Conservation (phyloP, 2,113 vertebrate species). For the Sminthopsis crassicaudata region DNA sequence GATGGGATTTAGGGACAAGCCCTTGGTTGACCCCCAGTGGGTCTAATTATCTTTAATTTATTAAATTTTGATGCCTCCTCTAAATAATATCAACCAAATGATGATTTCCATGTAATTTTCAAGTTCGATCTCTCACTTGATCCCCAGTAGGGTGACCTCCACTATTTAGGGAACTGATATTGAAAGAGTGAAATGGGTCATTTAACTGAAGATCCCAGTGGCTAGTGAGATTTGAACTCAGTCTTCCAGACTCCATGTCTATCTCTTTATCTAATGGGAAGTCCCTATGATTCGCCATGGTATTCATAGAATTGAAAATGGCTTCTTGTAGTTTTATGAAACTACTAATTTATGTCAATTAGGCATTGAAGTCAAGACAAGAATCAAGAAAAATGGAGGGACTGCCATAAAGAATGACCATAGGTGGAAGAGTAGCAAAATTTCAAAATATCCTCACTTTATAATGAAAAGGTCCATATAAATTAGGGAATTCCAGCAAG, state of each 20-base stretch:
- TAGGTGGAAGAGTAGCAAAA: background rate
- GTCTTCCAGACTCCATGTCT: background rate
- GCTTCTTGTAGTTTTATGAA: background rate
- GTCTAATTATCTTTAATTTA: background rate
- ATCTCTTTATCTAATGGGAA: background rate
- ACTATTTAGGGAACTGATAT: background rate
- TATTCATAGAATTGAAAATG: background rate
- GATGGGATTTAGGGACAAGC: background rate
- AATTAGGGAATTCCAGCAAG: background rate
- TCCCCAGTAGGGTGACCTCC: background rate
- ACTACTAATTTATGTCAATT: too few species aligned
- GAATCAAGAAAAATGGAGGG: too few species aligned
- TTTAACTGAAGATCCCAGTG: background rate
- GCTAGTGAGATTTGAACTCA: background rate
- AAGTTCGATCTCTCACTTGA: background rate
- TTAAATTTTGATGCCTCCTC: background rate
- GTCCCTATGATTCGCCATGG: background rate
- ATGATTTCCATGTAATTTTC: background rate
- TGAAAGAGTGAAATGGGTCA: background rate
- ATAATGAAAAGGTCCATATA: too few species aligned
- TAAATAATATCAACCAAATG: background rate
- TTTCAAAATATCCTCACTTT: background rate
- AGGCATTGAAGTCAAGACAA: too few species aligned
- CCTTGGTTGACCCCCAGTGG: background rate
- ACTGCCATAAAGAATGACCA: background rate